Evolutionary conservation across 2,888 invertebrate genomes (phyloP), one percentile per base, ranked within the genome.

Genomic region (Tromatobia lineatoria): DNA sequence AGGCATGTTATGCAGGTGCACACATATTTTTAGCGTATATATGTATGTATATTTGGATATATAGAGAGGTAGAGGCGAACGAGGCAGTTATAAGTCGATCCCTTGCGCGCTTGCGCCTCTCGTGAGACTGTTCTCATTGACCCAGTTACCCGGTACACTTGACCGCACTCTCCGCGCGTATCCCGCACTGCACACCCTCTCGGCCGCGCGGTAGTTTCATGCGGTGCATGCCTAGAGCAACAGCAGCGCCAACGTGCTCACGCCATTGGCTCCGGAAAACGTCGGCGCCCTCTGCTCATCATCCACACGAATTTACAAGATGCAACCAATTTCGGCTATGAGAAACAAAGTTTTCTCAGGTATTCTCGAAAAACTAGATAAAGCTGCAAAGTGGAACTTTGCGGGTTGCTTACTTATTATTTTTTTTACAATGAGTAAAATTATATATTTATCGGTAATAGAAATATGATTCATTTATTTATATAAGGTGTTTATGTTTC

Each of bases 81-180:
- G 80, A 80, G 80, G 71, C 71, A 75, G 82, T 82, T 86, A 85
- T 85, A 82, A 80, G 84, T 82, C 84, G 76, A 88, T 87, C 83
- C 86, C 85, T 83, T 85, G 86, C 73, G 87, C 87, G 88, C 88
- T 85, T 88, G 89, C 88, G 89, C 85, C 87, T 86, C 88, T 88
- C 88, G 89, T 88, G 88, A 87, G 89, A 88, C 86, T 88, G 83
- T 90, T 90, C 91, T 92, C 93, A 92, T 93, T 93, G 93, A 93
- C 93, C 93, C 88, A 93, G 91, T 93, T 93, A 93, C 93, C 93
- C 91, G 92, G 92, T 93, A 93, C 93, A 93, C 93, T 93, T 93
- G 93, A 93, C 93, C 93, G 93, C 91, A 92, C 91, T 91, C 89
- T 87, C 87, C 87, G 85, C 88, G 80, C 61, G 61, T 64, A 64